Conservation (phyloP, 1,140 invertebrate genomes). For the Sarcophaga peregrina region DNA sequence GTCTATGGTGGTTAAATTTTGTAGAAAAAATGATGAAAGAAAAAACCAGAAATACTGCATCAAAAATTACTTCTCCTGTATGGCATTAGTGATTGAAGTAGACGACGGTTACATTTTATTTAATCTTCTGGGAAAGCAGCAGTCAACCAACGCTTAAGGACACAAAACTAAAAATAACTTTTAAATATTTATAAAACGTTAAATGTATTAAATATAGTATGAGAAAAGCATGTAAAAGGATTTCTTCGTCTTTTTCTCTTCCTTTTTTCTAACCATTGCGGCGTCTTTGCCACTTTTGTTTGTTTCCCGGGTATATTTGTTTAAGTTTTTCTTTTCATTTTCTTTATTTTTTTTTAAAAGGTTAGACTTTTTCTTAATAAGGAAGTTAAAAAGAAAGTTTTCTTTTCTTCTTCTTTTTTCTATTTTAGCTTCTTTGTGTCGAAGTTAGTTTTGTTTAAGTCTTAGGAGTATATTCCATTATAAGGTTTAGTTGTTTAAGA, state of each 20-base stretch:
- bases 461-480: constrained; percentile 16
- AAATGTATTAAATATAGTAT: constrained; percentile 19
- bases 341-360: neutral
- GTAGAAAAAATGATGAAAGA: neutral
- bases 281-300: neutral
- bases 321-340: neutral
- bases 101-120: neutral
- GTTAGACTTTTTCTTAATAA: neutral
- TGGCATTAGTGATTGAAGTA: neutral
- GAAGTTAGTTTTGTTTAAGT: constrained; percentile 16
- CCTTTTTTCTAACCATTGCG: neutral
- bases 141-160: neutral
- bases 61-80: neutral
- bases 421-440: neutral
- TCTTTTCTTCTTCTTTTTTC: neutral
- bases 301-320: constrained; percentile 15
- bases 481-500: neutral
- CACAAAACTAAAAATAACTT: constrained; percentile 14
- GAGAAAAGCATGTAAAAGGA: neutral
- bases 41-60: constrained; percentile 13
- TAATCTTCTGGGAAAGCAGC: constrained; percentile 1
- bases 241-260: neutral
- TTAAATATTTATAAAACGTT: constrained; percentile 23
- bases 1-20: neutral
- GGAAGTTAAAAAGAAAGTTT: neutral